phyloP scores from a whole-genome alignment of 2,888 invertebrate species.

The Glyphotaelius pellucidus region DNA sequence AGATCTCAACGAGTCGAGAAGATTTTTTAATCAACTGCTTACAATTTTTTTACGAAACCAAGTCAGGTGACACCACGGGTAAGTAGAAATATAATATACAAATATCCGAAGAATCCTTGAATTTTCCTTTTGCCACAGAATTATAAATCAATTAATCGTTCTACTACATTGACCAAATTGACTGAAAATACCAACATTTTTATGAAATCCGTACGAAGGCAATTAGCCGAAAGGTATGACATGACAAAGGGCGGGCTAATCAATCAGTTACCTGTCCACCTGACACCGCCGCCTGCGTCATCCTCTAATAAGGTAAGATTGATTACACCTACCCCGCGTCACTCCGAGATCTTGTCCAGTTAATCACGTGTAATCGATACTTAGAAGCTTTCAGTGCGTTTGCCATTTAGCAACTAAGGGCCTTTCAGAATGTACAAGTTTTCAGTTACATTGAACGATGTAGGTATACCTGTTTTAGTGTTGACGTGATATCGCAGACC shows the following conservation, averaged over 20 bases:
- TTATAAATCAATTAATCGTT: neutral
- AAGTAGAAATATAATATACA: neutral
- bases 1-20: neutral
- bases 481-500: too few relatives aligned
- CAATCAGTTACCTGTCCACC: conserved; percentile 30
- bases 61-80: too few relatives aligned
- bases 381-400: neutral
- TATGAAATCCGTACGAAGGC: neutral
- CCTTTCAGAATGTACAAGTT: neutral
- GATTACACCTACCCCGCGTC: conserved; percentile 7
- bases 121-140: neutral
- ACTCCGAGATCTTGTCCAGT: neutral
- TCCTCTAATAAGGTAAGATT: conserved; percentile 28
- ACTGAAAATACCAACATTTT: neutral
- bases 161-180: neutral
- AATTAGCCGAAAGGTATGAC: conserved; percentile 17
- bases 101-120: neutral
- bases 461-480: too few relatives aligned
- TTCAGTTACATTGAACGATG: neutral
- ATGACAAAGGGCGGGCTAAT: conserved; percentile 26
- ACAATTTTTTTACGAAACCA: too few relatives aligned
- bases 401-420: neutral
- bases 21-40: too few relatives aligned
- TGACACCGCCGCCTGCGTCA: conserved; percentile 3
- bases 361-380: neutral